A percentile compares a stretch with the other conserved stretches of the same genome.
Evolutionary conservation across 2,797 vertebrate species (phyloP).

Genomic region (Characodon lateralis): DNA sequence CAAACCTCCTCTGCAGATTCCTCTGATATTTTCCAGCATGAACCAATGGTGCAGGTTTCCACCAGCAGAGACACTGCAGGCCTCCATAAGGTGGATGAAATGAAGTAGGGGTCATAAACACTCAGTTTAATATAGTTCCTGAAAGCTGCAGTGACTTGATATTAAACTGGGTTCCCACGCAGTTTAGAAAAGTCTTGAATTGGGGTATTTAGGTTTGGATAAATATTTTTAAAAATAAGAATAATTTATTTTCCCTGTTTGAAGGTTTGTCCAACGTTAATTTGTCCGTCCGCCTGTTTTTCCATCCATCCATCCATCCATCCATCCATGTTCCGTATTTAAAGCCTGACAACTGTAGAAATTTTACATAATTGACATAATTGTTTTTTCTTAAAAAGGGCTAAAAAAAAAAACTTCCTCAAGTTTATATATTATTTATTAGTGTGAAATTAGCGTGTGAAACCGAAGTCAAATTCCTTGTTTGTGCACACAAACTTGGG

Average conservation of each 20-base stretch:
- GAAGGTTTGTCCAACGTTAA: neutral
- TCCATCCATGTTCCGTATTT: neutral
- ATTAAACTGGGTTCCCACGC: neutral
- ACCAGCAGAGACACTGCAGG: neutral
- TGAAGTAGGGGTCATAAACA: neutral
- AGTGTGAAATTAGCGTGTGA: too few species aligned
- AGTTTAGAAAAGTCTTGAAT: neutral
- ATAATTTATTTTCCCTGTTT: neutral
- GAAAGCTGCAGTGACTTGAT: neutral
- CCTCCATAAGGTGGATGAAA: neutral
- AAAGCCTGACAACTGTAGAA: too few species aligned
- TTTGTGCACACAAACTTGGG: neutral
- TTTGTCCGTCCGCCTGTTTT: neutral
- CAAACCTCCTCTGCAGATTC: constrained; percentile 50
- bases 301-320: neutral
- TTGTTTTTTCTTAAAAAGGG: neutral
- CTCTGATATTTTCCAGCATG: constrained; percentile 42
- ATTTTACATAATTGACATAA: too few species aligned
- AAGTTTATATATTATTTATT: neutral
- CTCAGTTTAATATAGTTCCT: neutral
- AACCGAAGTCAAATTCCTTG: neutral
- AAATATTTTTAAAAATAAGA: neutral
- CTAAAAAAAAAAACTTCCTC: neutral
- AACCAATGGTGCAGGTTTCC: constrained; percentile 14
- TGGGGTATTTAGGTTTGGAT: neutral